phyloP scores from a whole-genome alignment of 2,888 invertebrate species.

The Sycophila texana region DNA sequence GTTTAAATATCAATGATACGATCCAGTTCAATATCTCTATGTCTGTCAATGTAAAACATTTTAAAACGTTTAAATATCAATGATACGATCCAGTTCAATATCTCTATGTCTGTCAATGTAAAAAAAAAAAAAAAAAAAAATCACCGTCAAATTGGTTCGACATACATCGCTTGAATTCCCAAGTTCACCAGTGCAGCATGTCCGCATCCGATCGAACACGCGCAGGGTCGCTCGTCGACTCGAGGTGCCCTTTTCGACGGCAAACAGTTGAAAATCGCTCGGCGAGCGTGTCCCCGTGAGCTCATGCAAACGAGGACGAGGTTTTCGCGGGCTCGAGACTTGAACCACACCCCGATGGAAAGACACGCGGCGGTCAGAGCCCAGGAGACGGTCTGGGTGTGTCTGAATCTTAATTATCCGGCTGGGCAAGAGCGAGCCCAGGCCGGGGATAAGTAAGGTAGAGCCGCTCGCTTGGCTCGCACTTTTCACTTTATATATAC shows the following conservation, averaged over 20 bases:
- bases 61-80: not conserved
- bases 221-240: not conserved
- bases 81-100: not conserved
- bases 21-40: not conserved
- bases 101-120: not conserved
- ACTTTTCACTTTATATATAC: not conserved
- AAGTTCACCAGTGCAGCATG: conserved; percentile 3
- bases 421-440: conserved; percentile 53
- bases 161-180: conserved; percentile 21
- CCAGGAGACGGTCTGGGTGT: conserved; percentile 75
- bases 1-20: not conserved
- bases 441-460: conserved; percentile 6
- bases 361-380: conserved; percentile 67
- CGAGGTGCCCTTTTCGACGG: too few species aligned
- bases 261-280: not conserved
- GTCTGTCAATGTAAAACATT: not conserved
- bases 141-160: not conserved
- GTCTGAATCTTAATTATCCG: conserved; percentile 75
- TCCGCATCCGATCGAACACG: not conserved
- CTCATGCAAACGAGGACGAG: conserved; percentile 68
- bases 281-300: conserved; percentile 7
- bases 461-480: not conserved
- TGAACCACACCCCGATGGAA: conserved; percentile 20
- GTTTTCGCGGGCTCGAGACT: conserved; percentile 18
- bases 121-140: not conserved